These are phyloP conservation scores for Spisula solida DNA, from an alignment of 2,888 invertebrate genomes.

Conservation along the genomic window DNA sequence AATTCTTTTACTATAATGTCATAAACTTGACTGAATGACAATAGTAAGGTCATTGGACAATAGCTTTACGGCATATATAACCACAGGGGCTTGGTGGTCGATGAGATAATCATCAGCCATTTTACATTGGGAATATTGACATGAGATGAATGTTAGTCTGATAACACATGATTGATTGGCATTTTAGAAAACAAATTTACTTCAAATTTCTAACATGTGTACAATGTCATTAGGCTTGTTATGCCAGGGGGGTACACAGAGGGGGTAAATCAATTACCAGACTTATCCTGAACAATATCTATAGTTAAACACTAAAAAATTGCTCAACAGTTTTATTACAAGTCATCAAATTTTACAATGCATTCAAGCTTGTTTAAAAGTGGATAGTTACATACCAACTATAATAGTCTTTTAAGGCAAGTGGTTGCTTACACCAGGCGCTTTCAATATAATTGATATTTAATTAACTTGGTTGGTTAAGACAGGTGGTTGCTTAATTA, in stretches of 20 bases:
- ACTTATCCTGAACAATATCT: slow-evolving; percentile 1
- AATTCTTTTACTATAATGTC: slow-evolving; percentile 7
- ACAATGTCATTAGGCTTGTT: slow-evolving; percentile 52
- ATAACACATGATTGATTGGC: slow-evolving; percentile 59
- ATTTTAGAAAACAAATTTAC: slow-evolving; percentile 57
- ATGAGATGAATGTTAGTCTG: slow-evolving; percentile 39
- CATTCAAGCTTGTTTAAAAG: too few species aligned
- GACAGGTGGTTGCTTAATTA: too few species aligned
- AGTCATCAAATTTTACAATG: too few species aligned
- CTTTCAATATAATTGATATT: background rate
- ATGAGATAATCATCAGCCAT: slow-evolving; percentile 43
- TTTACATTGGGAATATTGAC: slow-evolving; percentile 55
- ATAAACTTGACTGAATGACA: slow-evolving; percentile 11
- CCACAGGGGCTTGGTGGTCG: slow-evolving; percentile 35
- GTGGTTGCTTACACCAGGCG: background rate
- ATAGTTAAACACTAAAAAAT: background rate
- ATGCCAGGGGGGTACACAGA: background rate
- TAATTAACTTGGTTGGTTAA: too few species aligned
- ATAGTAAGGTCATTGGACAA: slow-evolving; percentile 4
- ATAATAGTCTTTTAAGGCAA: too few species aligned
- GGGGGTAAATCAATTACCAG: slow-evolving; percentile 28
- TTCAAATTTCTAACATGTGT: slow-evolving; percentile 57
- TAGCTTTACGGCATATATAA: slow-evolving; percentile 25
- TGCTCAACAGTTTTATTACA: too few species aligned
- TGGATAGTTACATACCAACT: too few species aligned